These are phyloP conservation scores for Pangasius mekongensis DNA, from an alignment of 2,797 vertebrate species.

Conservation along the genomic window DNA sequence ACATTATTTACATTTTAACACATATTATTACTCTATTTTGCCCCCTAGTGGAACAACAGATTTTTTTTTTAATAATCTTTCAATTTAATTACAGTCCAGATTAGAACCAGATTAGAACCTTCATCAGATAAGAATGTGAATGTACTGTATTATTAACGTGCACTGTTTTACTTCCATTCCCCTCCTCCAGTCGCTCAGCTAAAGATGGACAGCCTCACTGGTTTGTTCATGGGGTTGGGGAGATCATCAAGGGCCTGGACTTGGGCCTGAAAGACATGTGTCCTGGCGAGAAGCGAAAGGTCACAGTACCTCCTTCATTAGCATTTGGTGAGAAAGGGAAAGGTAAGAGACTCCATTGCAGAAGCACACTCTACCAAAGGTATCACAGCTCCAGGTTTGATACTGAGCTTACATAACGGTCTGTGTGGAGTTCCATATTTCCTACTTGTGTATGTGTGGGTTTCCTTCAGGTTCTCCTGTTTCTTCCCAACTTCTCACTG, in stretches of 20 bases:
- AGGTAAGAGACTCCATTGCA: conserved; percentile 68
- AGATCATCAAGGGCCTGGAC: conserved; percentile 94
- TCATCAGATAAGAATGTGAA: neutral
- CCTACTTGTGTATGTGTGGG: neutral
- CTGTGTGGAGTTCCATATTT: neutral
- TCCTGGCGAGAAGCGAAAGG: conserved; percentile 90
- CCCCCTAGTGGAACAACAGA: neutral
- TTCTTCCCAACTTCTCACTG: neutral
- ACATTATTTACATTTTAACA: neutral
- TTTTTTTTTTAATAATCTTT: neutral
- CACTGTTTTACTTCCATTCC: neutral
- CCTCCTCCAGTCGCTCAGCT: conserved; percentile 83
- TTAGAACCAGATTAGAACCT: neutral
- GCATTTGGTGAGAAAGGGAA: conserved; percentile 90
- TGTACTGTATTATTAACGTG: neutral
- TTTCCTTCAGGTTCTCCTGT: neutral
- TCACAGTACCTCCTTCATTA: conserved; percentile 85
- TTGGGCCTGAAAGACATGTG: conserved; percentile 92
- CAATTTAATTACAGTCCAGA: neutral
- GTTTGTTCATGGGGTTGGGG: conserved; percentile 93
- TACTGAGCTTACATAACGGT: neutral
- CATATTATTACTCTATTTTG: neutral
- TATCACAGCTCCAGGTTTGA: neutral
- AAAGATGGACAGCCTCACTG: conserved; percentile 91
- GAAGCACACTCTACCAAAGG: neutral